Base-by-base conservation (phyloP, 2,797 vertebrate species). In the Myiotriccus ornatus region DNA sequence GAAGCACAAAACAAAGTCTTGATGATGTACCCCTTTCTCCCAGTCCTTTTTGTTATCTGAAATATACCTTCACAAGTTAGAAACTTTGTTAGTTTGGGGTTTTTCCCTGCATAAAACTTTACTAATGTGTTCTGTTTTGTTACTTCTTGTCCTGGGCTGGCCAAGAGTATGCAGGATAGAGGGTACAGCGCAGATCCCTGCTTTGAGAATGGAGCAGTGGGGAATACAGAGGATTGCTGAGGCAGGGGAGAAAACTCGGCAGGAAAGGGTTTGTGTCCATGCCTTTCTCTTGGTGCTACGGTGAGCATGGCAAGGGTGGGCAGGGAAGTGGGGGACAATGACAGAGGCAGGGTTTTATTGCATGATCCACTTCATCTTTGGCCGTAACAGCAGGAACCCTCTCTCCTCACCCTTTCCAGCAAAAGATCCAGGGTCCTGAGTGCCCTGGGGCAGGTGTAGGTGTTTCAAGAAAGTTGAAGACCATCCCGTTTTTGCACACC, bases 391-490 rank as follows among this genome's bases (percentile, higher is more conserved):
- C 21, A 78, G 34, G 78, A 84, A 60, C 32, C 32, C 25, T 63
- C 52, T 81, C 1, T 4, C 18, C 18, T 81, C 27, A 37, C 1
- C 3, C 24, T 57, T 71, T 69, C 22, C 32, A 32, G 19, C 35
- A 41, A 15, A 37, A 87, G 55, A 91, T n/a, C 7, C 22, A 34
- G 37, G 30, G 13, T 67, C 8, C 47, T 77, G 64, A 43, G 69
- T 0, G 1, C 57, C 30, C n/a, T n/a, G 34, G 12, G n/a, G 25
- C 60, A 70, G 47, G 7, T 2, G 3, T 32, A 16, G 8, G 19
- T 63, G 21, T 78, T 68, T 75, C 28, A 49, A 16, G 47, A 53
- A 84, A 53, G 34, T 10, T 37, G 12, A 88, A 28, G 41, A 75
- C 37, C 15, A 34, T 81, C n/a, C 12, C 39, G 27, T 39, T 84